A percentile compares a stretch with the other conserved stretches of the same genome.
Evolutionary conservation across 2,113 vertebrate species (phyloP).

Genomic region (Capreolus pygargus): DNA sequence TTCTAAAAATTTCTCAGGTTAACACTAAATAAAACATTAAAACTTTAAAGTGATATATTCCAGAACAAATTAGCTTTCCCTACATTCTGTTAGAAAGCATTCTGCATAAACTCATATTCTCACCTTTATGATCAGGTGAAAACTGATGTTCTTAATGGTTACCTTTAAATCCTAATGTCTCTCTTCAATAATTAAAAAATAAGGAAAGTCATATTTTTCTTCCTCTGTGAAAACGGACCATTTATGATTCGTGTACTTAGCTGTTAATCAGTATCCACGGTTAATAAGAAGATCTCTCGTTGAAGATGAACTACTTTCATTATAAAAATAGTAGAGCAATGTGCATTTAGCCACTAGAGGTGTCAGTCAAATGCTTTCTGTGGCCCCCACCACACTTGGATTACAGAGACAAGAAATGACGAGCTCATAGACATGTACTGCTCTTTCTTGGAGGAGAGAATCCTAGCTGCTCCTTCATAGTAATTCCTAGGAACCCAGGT

Average conservation of each 20-base stretch:
- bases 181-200: slow-evolving; percentile 6
- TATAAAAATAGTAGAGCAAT: background rate
- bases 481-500: background rate
- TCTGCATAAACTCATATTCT: background rate
- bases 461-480: background rate
- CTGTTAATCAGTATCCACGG: background rate
- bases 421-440: rapidly evolving
- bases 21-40: background rate
- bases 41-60: background rate
- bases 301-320: background rate
- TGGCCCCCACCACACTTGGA: background rate
- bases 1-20: background rate
- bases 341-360: background rate
- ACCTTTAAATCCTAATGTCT: background rate
- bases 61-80: background rate
- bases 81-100: background rate
- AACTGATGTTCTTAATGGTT: background rate
- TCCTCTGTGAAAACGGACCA: background rate
- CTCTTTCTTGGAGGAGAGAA: background rate
- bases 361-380: background rate
- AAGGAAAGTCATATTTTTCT: background rate
- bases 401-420: background rate
- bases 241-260: background rate
- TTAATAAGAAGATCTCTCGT: background rate
- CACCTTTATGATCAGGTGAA: background rate